Evolutionary conservation across 1,140 invertebrate genomes (phyloP).

Genomic region (Cepaea nemoralis): DNA sequence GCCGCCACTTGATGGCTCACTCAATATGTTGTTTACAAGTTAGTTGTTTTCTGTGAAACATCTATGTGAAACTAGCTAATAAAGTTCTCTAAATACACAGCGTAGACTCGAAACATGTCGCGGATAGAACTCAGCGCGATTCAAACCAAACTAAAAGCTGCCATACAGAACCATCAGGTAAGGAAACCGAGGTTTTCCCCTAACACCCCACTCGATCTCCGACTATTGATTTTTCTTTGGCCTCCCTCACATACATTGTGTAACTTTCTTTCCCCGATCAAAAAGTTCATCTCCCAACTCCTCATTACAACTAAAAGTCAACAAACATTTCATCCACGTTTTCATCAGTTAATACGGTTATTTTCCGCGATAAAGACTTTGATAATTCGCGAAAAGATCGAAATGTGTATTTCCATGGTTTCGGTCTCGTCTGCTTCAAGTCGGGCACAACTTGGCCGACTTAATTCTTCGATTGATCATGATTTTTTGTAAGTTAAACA

Average conservation of each 20-base stretch:
- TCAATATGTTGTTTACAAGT: constrained; percentile 24
- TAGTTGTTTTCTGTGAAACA: constrained; percentile 1
- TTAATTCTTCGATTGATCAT: background rate
- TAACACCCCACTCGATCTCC: constrained; percentile 9
- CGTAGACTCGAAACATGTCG: constrained; percentile 45
- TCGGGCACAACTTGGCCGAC: background rate
- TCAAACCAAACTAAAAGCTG: constrained; percentile 67
- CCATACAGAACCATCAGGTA: constrained; percentile 72
- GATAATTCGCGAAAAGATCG: background rate
- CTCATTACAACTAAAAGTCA: background rate
- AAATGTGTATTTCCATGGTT: constrained; percentile 14
- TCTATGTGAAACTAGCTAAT: background rate
- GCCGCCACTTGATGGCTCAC: constrained; percentile 15
- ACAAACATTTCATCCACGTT: background rate
- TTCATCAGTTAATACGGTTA: background rate
- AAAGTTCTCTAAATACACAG: background rate
- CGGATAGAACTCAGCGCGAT: constrained; percentile 64
- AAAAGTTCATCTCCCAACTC: constrained; percentile 3
- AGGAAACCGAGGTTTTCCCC: constrained; percentile 37
- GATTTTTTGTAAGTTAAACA: background rate
- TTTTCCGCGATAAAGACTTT: background rate
- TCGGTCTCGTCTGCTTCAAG: background rate
- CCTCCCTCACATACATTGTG: background rate
- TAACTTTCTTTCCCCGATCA: constrained; percentile 24
- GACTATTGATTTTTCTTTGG: constrained; percentile 38